Evolutionary conservation across 1,140 invertebrate genomes (phyloP), one percentile per base, ranked within the genome.

Genomic region (Zaprionus nigranus): DNA sequence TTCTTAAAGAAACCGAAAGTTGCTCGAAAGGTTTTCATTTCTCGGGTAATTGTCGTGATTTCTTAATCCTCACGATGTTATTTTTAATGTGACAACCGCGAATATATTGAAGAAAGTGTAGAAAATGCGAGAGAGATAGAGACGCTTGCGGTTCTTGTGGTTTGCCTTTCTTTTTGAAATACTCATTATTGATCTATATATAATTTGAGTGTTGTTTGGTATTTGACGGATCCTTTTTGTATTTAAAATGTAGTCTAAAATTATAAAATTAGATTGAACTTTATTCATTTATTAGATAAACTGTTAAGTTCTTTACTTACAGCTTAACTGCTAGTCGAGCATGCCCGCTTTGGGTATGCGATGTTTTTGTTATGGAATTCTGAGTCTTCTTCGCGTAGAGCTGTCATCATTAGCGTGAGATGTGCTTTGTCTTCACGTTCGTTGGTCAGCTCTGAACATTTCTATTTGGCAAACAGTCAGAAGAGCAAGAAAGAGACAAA

Each of bases 381-480:
- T 28, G 15, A 61, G 22, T 43, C 24, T 15, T 43, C 38, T 43
- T 26, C n/a, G 24, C 40, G 11, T 28, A 26, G 59, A 24, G 24
- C 40, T 61, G 59, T 63, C 49, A 63, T 63, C 43, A 63, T 63
- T 53, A 63, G 61, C 61, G 46, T 63, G 20, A 36, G 20, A n/a
- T 63, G 43, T 36, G 43, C 49, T 63, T 63, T 63, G 61, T 63
- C 30, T 53, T 53, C 17, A 5, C n/a, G 9, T 62, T 49, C 61
- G 43, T 53, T 63, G 22, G 7, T 30, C 40, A 15, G 24, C 17
- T 28, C 26, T 17, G 13, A 49, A 34, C 26, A 51, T 34, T 63
- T 63, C 5, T 51, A 13, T 36, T 53, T 63, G 17, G 26, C 24
- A 56, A 40, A 12, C 26, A 26, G 6, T 22, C 5, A 13, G 13